Base-by-base conservation (phyloP, 2,113 vertebrate species). In the Guaruba guarouba region DNA sequence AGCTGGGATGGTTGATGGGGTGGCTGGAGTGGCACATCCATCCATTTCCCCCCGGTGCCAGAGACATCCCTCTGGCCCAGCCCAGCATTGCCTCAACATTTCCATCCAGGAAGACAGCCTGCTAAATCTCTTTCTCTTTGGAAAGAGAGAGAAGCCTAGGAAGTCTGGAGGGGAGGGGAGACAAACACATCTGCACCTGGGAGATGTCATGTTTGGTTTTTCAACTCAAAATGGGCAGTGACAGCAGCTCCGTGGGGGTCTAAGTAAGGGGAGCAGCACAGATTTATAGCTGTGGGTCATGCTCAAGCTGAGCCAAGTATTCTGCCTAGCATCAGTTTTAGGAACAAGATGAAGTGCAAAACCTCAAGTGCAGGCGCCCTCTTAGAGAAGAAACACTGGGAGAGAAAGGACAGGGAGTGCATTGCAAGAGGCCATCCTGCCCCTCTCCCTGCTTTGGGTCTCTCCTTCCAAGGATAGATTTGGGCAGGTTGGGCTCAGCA, bases 201-300 rank as follows among this genome's bases (percentile, higher is more conserved):
- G 95, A 95, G 88, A 95, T 96, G 83, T 97, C 95, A 92, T 6
- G 83, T 66, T 77, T 97, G 91, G 84, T 95, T 96, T 95, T 97
- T 62, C 92, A 84, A 51, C 91, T 70, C 93, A 29, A 24, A 88
- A 84, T 18, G 94, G 95, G 90, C 94, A 97, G 83, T 88, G 94
- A 96, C 95, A 96, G 95, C 91, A 96, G 80, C 95, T 91, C 92
- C 5, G 4, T 71, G 86, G 94, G 95, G 86, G 87, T 3, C 48
- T 69, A 55, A 90, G 92, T 25, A 68, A 83, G 68, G 74, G 66
- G 75, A 90, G 82, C 49, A 25, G 79, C 31, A 70, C 75, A 88
- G 96, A 97, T 97, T 97, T 97, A 97, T 48, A 75, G 95, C 93
- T 35, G 22, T 23, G 89, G 96, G 95, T 96, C 95, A 94, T 1